phyloP scores from a whole-genome alignment of 2,888 invertebrate species.

The Andrena camellia region DNA sequence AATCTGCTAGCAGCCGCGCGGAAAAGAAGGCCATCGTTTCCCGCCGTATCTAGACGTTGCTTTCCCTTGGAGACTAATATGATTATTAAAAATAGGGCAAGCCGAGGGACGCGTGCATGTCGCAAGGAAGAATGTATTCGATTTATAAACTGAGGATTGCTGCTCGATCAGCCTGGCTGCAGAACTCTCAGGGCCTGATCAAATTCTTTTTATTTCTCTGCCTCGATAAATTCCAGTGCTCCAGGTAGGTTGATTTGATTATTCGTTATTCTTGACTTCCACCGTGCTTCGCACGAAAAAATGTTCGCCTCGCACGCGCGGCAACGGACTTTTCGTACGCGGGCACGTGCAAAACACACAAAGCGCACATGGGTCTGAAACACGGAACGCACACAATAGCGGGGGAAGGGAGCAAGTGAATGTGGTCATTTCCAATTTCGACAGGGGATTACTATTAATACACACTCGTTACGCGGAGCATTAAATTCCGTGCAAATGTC shows the following conservation, averaged over 20 bases:
- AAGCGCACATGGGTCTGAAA: neutral
- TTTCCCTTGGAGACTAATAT: constrained; percentile 21
- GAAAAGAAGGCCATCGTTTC: constrained; percentile 5
- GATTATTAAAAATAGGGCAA: constrained; percentile 44
- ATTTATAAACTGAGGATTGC: constrained; percentile 5
- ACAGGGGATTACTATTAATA: constrained; percentile 63
- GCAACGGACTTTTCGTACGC: neutral
- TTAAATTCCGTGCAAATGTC: constrained; percentile 56
- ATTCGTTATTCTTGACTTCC: no score
- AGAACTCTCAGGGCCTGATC: no score
- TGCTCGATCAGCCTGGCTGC: neutral
- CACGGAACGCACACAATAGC: neutral
- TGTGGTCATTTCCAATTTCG: constrained; percentile 56
- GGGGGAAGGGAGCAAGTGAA: constrained; percentile 20
- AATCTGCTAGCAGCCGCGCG: neutral
- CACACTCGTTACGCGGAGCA: constrained; percentile 39
- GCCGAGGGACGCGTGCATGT: neutral
- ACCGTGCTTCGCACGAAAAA: no score
- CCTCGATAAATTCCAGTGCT: no score
- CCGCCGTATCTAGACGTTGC: constrained; percentile 14
- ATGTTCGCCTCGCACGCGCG: no score
- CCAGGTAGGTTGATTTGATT: no score
- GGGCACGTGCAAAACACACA: constrained; percentile 21
- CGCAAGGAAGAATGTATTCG: neutral
- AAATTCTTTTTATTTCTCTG: no score